Conservation (phyloP, 2,797 vertebrate species). For the Chelon auratus region DNA sequence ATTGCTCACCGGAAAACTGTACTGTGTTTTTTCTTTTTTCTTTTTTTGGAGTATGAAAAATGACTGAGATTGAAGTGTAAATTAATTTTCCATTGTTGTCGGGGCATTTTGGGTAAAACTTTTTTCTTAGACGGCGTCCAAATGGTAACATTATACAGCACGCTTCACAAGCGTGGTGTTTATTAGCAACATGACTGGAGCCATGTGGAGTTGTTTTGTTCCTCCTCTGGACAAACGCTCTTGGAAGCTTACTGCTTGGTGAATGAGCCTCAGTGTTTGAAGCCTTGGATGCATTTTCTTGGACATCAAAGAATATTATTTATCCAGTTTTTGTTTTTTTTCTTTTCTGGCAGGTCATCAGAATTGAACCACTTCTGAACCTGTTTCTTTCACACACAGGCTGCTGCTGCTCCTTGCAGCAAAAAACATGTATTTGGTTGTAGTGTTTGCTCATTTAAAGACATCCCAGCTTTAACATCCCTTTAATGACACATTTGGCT, state of each 20-base stretch:
- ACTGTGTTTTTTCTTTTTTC: not conserved
- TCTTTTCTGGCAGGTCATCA: constrained; percentile 1
- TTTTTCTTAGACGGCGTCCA: too few relatives aligned
- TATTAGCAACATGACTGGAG: not conserved
- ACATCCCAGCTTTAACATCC: constrained; percentile 27
- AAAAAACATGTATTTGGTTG: constrained; percentile 1
- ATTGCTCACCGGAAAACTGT: not conserved
- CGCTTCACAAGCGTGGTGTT: not conserved
- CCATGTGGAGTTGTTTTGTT: too few relatives aligned
- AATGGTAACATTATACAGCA: not conserved
- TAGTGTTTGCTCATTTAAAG: constrained; percentile 3
- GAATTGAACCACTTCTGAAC: constrained; percentile 8
- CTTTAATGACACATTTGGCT: constrained; percentile 43
- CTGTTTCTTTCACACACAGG: not conserved
- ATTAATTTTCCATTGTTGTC: not conserved
- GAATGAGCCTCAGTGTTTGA: constrained; percentile 4
- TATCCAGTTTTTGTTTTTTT: not conserved
- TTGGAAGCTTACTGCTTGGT: not conserved
- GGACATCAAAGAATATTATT: too few relatives aligned
- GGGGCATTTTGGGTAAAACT: too few relatives aligned
- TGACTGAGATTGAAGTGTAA: not conserved
- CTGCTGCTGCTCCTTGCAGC: not conserved
- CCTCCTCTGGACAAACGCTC: too few relatives aligned
- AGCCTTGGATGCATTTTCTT: not conserved
- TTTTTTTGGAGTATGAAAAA: not conserved